Conservation (phyloP, 2,797 vertebrate genomes). For the Etheostoma perlongum region DNA sequence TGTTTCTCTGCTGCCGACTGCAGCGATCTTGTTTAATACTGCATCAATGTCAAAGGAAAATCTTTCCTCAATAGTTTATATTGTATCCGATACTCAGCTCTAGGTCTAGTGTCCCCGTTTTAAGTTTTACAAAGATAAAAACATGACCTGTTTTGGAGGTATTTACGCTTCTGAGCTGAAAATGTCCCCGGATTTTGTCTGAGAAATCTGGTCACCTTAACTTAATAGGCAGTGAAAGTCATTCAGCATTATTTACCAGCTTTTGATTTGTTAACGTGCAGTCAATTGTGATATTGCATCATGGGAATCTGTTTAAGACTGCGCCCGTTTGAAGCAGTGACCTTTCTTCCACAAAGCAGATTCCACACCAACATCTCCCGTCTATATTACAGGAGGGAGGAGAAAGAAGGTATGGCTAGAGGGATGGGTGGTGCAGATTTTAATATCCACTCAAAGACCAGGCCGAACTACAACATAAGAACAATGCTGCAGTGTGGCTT, state of each 20-base stretch:
- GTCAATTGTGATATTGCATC: constrained; percentile 42
- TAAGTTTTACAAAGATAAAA: no score
- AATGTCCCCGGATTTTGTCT: no score
- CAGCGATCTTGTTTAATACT: no score
- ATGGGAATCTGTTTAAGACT: constrained; percentile 39
- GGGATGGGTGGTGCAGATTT: constrained; percentile 24
- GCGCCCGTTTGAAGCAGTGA: constrained; percentile 10
- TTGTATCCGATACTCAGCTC: no score
- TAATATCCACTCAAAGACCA: neutral
- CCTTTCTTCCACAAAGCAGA: constrained; percentile 26
- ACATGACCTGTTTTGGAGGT: no score
- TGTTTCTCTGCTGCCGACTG: no score
- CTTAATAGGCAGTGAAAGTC: constrained; percentile 5
- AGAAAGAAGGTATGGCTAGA: neutral
- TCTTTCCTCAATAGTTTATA: neutral
- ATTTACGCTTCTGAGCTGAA: no score
- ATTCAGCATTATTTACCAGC: neutral
- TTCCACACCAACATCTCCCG: constrained; percentile 22
- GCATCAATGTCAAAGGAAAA: no score
- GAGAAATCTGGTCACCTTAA: no score
- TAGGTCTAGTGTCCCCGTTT: no score
- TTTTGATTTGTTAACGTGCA: constrained; percentile 31
- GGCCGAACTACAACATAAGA: neutral
- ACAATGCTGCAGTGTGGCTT: constrained; percentile 9
- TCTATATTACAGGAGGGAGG: constrained; percentile 13